phyloP scores from a whole-genome alignment of 2,888 invertebrate species.

The Dolomedes plantarius region DNA sequence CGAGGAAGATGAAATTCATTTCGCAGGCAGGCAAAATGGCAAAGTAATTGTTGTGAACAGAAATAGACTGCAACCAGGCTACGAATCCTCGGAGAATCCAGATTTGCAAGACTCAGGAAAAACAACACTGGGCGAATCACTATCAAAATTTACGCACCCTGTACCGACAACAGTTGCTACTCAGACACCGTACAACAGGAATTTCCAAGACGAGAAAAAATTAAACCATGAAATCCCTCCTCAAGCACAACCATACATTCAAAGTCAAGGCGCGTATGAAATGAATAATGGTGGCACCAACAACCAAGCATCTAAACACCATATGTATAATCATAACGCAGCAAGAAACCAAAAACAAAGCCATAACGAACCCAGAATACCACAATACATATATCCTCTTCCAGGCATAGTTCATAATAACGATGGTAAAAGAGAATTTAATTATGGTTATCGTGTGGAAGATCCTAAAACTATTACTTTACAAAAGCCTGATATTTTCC shows the following conservation, averaged over 20 bases:
- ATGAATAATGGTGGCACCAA: background rate
- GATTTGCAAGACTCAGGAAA: background rate
- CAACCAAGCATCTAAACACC: background rate
- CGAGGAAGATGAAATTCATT: background rate
- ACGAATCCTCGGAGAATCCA: background rate
- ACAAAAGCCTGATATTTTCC: background rate
- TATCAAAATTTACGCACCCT: background rate
- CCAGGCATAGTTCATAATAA: background rate
- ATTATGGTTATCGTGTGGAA: slow-evolving; percentile 14
- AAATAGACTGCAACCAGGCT: background rate
- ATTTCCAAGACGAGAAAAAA: background rate
- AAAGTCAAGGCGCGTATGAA: background rate
- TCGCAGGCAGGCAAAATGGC: background rate
- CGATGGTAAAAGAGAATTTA: slow-evolving; percentile 1
- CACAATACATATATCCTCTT: background rate
- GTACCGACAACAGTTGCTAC: background rate
- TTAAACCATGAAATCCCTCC: no score
- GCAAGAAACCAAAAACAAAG: background rate
- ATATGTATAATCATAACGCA: background rate
- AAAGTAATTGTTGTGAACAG: background rate
- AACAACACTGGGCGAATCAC: background rate
- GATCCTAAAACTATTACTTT: background rate
- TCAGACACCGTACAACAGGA: background rate
- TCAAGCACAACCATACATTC: background rate
- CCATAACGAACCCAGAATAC: background rate